Conservation (phyloP, 2,113 vertebrate species). For the Gorsachius goisagi region DNA sequence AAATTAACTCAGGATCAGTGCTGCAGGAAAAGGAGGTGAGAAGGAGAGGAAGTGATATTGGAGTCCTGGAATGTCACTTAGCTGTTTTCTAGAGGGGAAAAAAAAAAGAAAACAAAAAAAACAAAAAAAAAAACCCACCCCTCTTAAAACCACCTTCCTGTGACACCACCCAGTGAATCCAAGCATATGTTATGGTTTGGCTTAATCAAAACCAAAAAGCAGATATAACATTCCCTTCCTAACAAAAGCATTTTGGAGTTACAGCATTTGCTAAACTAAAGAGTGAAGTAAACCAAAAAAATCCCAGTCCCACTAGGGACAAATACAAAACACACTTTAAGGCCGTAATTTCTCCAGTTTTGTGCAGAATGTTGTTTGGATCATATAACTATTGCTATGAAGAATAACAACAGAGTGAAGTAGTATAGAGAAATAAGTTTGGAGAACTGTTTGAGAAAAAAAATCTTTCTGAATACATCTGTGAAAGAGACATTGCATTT, state of each 20-base stretch:
- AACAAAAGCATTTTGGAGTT: neutral
- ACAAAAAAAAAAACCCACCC: neutral
- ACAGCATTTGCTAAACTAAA: neutral
- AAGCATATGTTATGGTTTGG: neutral
- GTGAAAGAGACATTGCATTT: neutral
- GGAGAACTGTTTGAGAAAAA: neutral
- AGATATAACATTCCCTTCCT: neutral
- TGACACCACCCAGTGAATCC: neutral
- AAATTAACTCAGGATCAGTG: neutral
- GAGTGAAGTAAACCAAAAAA: neutral
- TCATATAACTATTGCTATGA: neutral
- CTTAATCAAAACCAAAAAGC: slow-evolving; percentile 9
- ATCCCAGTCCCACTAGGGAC: neutral
- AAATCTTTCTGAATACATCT: neutral
- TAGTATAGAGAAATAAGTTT: neutral
- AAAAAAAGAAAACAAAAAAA: neutral
- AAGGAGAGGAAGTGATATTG: neutral
- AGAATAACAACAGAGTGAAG: neutral
- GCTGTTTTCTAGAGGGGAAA: neutral
- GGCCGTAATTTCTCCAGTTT: neutral
- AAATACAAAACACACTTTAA: neutral
- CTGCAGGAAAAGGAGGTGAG: neutral
- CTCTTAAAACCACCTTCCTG: neutral
- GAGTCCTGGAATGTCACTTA: neutral
- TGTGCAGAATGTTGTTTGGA: neutral